Percentiles rank a stretch among this genome's conserved stretches.
phyloP scores from a whole-genome alignment of 2,888 invertebrate species.

The Odontocerum albicorne region DNA sequence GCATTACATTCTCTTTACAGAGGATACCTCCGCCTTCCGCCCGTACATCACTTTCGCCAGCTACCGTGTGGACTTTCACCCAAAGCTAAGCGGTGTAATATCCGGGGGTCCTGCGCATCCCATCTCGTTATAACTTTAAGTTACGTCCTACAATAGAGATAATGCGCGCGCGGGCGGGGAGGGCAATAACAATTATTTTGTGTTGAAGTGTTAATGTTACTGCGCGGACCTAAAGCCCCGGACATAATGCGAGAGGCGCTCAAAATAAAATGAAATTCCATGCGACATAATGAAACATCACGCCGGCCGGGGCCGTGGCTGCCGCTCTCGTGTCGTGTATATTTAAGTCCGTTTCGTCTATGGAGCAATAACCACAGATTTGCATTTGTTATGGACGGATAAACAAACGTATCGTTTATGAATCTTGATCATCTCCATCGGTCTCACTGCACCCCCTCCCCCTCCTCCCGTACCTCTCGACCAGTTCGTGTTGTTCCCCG shows the following conservation, averaged over 20 bases:
- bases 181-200: constrained; percentile 36
- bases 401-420: constrained; percentile 26
- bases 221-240: constrained; percentile 27
- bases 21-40: constrained; percentile 21
- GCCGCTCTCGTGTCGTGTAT: too few species aligned
- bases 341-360: constrained; percentile 22
- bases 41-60: constrained; percentile 28
- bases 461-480: not conserved
- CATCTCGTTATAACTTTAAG: constrained; percentile 34
- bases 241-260: constrained; percentile 22
- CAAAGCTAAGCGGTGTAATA: constrained; percentile 28
- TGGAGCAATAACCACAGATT: constrained; percentile 34
- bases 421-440: constrained; percentile 25
- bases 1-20: constrained; percentile 26
- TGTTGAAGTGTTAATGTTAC: constrained; percentile 37
- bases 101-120: constrained; percentile 18
- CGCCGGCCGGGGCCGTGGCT: constrained; percentile 8
- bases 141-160: constrained; percentile 32
- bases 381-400: constrained; percentile 31
- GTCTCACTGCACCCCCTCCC: too few species aligned
- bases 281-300: constrained; percentile 26
- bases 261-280: constrained; percentile 33
- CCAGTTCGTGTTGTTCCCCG: not conserved
- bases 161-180: constrained; percentile 25
- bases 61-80: constrained; percentile 17